Evolutionary conservation across 1,140 invertebrate genomes (phyloP).

Genomic region (Drosophila fuyamai): DNA sequence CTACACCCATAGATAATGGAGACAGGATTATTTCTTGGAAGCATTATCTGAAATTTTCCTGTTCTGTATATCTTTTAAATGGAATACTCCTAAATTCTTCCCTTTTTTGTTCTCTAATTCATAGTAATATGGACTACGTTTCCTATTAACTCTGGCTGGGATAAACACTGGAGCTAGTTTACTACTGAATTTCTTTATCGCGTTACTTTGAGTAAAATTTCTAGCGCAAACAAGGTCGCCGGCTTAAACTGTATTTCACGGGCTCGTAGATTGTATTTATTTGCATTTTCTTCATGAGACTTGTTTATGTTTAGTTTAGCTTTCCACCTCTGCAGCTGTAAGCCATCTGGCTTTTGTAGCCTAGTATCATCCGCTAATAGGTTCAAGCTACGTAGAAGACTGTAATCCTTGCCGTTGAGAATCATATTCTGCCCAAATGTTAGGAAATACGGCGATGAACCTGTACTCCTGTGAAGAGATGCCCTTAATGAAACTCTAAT

Average conservation of each 20-base stretch:
- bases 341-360: background rate
- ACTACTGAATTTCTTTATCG: background rate
- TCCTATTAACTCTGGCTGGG: too few relatives aligned
- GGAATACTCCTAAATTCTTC: background rate
- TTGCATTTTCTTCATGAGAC: background rate
- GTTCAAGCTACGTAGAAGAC: background rate
- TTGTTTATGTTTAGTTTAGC: background rate
- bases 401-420: slow-evolving; percentile 12
- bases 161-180: slow-evolving; percentile 2
- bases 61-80: too few relatives aligned
- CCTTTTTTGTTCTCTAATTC: background rate
- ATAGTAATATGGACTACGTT: too few relatives aligned
- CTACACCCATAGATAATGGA: too few relatives aligned
- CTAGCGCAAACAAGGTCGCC: background rate
- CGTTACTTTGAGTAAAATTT: slow-evolving; percentile 5
- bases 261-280: slow-evolving; percentile 4
- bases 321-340: background rate
- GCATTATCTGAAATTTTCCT: too few relatives aligned
- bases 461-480: slow-evolving; percentile 13
- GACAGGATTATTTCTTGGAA: too few relatives aligned
- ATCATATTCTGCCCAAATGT: slow-evolving; percentile 25
- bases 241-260: background rate
- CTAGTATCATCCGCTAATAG: background rate
- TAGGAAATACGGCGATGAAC: slow-evolving; percentile 19
- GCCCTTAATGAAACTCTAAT: slow-evolving; percentile 11